Conservation (phyloP, 2,797 vertebrate species). For the Chaetophractus vellerosus region DNA sequence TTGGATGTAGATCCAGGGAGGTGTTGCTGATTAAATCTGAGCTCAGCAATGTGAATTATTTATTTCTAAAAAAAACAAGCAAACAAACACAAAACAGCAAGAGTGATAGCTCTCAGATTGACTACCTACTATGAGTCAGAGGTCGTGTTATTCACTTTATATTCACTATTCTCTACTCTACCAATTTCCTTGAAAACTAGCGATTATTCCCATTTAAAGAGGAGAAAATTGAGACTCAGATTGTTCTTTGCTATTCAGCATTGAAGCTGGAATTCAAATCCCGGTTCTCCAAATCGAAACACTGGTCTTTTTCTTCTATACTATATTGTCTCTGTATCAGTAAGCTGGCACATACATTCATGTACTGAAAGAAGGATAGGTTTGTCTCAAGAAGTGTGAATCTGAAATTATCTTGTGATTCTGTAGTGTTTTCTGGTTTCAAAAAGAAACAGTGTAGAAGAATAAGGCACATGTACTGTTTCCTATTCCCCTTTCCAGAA, state of each 20-base stretch:
- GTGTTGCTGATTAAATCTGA: not conserved
- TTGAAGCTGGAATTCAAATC: not conserved
- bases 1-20: not conserved
- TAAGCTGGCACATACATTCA: not conserved
- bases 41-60: not conserved
- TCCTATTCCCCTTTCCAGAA: not conserved
- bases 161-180: not conserved
- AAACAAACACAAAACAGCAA: not conserved
- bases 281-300: constrained; percentile 1
- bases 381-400: constrained; percentile 7
- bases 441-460: constrained; percentile 71
- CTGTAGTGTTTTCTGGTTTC: constrained; percentile 65
- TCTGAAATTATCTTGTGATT: constrained; percentile 53
- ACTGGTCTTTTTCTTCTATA: not conserved
- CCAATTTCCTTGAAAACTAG: not conserved
- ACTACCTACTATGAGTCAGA: not conserved
- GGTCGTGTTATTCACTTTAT: not conserved
- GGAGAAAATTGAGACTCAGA: not conserved
- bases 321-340: not conserved
- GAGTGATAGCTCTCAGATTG: not conserved
- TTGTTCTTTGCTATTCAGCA: not conserved
- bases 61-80: not conserved
- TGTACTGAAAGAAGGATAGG: not conserved
- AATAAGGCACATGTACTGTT: constrained; percentile 71
- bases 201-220: not conserved